Conservation (phyloP, 2,888 invertebrate genomes). For the Dexiosoma caninum region DNA sequence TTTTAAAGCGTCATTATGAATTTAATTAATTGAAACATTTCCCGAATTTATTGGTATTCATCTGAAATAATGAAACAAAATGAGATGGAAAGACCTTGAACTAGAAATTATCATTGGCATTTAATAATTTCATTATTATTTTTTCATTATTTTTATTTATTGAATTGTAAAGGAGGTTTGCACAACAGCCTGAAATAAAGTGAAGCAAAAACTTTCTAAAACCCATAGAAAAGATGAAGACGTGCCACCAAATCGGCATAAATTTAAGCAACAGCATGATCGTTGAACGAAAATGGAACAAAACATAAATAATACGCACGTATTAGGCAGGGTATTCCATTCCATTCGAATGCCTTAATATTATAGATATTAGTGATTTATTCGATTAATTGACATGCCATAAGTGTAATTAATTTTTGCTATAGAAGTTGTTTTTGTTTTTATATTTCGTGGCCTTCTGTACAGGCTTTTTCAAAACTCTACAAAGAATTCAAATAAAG, state of each 20-base stretch:
- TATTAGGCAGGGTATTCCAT: too few species aligned
- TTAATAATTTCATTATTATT: too few species aligned
- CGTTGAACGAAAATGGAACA: neutral
- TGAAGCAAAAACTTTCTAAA: neutral
- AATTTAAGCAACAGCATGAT: constrained; percentile 14
- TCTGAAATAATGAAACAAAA: neutral
- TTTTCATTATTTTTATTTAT: constrained; percentile 29
- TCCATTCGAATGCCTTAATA: too few species aligned
- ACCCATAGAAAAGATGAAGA: neutral
- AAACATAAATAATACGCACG: too few species aligned
- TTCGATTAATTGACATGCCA: too few species aligned
- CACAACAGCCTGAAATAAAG: constrained; percentile 8
- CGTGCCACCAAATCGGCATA: constrained; percentile 12
- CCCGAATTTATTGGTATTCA: neutral
- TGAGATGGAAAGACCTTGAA: constrained; percentile 66
- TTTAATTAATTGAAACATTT: neutral
- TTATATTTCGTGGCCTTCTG: too few species aligned
- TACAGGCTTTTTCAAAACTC: too few species aligned
- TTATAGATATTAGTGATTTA: too few species aligned
- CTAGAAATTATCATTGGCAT: constrained; percentile 67
- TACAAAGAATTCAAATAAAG: too few species aligned
- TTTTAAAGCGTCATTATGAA: neutral
- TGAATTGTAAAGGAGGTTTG: constrained; percentile 19
- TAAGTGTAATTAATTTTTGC: too few species aligned
- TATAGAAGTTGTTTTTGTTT: too few species aligned